phyloP scores from a whole-genome alignment of 2,113 vertebrate genomes.

The Parus major region DNA sequence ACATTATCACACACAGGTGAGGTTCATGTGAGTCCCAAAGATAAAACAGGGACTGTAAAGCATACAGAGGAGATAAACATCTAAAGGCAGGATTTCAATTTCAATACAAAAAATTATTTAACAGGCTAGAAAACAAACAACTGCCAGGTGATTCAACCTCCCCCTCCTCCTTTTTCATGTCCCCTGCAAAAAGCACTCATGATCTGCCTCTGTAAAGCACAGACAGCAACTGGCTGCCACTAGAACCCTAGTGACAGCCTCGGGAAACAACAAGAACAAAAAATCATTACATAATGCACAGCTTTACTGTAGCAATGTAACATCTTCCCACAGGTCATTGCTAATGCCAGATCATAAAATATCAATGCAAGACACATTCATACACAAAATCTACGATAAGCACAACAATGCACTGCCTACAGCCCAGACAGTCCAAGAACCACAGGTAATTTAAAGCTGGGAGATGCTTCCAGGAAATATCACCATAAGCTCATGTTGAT shows the following conservation, averaged over 20 bases:
- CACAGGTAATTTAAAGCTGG: not conserved
- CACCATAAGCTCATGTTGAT: not conserved
- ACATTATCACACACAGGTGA: not conserved
- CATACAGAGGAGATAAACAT: not conserved
- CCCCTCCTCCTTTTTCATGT: not conserved
- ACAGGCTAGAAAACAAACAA: not conserved
- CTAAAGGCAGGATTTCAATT: not conserved
- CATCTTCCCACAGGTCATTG: not conserved
- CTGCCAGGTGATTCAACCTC: not conserved
- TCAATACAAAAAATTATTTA: not conserved
- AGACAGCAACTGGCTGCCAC: not conserved
- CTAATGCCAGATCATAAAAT: not conserved
- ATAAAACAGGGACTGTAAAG: not conserved
- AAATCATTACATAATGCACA: not conserved
- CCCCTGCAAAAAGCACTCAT: not conserved
- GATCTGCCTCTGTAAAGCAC: not conserved
- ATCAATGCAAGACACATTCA: not conserved
- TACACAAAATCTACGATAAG: not conserved
- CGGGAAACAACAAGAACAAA: not conserved
- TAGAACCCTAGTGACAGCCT: not conserved
- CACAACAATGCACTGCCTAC: not conserved
- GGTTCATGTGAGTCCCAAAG: not conserved
- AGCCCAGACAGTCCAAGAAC: not conserved
- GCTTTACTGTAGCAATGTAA: not conserved
- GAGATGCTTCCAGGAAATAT: not conserved